Conservation (phyloP, 2,888 invertebrate species). For the Kryphioiulus occultus region DNA sequence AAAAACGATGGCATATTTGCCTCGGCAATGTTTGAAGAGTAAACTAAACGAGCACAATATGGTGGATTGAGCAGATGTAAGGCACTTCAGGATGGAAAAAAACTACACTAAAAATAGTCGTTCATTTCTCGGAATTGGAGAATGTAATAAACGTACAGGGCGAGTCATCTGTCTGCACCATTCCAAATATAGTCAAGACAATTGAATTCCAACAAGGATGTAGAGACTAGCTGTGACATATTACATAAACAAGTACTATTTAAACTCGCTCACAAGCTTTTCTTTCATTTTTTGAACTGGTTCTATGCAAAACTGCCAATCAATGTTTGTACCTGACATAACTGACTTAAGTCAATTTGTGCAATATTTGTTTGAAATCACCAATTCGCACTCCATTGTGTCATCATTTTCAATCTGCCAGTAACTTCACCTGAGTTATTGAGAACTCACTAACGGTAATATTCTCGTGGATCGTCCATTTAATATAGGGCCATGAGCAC, state of each 20-base stretch:
- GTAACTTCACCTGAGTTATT: background rate
- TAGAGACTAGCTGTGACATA: no score
- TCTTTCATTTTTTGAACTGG: no score
- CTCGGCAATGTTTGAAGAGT: constrained; percentile 16
- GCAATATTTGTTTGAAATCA: no score
- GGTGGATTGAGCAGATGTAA: background rate
- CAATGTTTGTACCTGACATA: no score
- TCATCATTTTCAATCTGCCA: background rate
- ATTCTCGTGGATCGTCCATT: background rate
- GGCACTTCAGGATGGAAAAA: background rate
- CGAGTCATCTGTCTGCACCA: background rate
- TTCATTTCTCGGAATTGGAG: background rate
- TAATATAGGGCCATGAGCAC: no score
- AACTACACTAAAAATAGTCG: background rate
- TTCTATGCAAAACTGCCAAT: no score
- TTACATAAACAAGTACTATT: no score
- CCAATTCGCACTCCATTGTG: no score
- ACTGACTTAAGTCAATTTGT: no score
- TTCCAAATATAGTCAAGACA: no score
- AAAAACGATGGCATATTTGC: background rate
- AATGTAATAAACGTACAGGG: background rate
- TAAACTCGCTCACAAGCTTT: no score
- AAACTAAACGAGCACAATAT: constrained; percentile 9
- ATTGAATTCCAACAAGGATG: no score
- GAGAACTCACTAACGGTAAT: background rate